Evolutionary conservation across 2,888 invertebrate genomes (phyloP), one percentile per base, ranked within the genome.

Genomic region (Metopia argyrocephala): DNA sequence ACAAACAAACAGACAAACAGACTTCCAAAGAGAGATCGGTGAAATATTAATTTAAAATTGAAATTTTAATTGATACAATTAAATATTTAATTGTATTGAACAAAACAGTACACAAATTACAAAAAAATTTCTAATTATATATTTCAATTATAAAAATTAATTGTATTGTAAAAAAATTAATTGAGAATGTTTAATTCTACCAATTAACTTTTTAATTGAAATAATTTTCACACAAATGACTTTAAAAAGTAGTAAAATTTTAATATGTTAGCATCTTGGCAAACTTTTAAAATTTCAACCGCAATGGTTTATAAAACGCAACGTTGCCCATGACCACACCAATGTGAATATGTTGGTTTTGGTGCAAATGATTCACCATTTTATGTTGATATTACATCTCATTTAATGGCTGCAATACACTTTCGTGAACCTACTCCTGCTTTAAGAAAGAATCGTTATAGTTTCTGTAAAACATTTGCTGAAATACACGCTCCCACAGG

Each of bases 391-490:
- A 91, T 94, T 69, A 78, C 92, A 0, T 95, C 95, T 86, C 95
- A 93, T 89, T 98, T 98, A 1, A 92, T 96, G 91, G 98, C 98
- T 20, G 95, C 97, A 6, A 93, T 98, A 76, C 93, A 97, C 79
- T 97, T 94, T 92, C 93, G 92, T 85, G 94, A 95, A 84, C 93
- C 93, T 52, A 94, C 94, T 0, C 91, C 94, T 27, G 94, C 93
- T 1, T 92, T 99, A 65, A 93, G 95, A 73, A 95, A 96, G 85
- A 99, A 99, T 92, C 93, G 99, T 79, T 94, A 96, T 1, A 96
- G 96, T 84, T 99, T 96, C 92, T 95, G 98, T 87, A 96, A 97
- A 90, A 99, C 99, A 15, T 96, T 95, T 88, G 92, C 95, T 0
- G 99, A 99, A 92, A 94, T 98, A 91, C 92, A 94, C 80, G 96